A percentile compares a stretch with the other conserved stretches of the same genome.
These are phyloP conservation scores for Julus scandinavius DNA, from an alignment of 2,888 invertebrate species.

Conservation along the genomic window DNA sequence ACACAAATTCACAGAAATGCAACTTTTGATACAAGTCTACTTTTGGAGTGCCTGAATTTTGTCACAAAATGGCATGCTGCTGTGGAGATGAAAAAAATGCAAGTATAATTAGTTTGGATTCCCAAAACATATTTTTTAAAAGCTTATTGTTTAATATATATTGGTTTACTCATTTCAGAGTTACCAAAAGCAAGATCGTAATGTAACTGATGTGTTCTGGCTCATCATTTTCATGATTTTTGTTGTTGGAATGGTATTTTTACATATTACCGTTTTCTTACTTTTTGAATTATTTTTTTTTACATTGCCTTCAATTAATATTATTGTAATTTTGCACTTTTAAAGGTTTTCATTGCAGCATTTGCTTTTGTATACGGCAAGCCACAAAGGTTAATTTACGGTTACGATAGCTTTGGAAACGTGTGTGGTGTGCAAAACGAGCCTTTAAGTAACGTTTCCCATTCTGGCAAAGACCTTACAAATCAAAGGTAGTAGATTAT, in stretches of 20 bases:
- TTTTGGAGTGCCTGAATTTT: slow-evolving; percentile 8
- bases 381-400: slow-evolving; percentile 85
- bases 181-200: background rate
- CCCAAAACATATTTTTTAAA: background rate
- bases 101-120: background rate
- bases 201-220: slow-evolving; percentile 47
- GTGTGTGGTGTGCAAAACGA: slow-evolving; percentile 90
- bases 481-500: slow-evolving; percentile 72
- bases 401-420: slow-evolving; percentile 94
- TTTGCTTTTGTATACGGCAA: slow-evolving; percentile 90
- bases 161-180: background rate
- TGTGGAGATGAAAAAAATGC: background rate
- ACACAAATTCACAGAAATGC: background rate
- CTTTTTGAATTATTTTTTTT: background rate
- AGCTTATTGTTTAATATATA: background rate
- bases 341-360: slow-evolving; percentile 68
- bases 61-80: background rate
- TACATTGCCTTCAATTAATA: background rate
- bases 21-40: background rate
- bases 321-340: slow-evolving; percentile 25
- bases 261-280: background rate
- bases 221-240: slow-evolving; percentile 51
- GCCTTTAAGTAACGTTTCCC: slow-evolving; percentile 76
- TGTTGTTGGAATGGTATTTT: slow-evolving; percentile 52
- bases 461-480: slow-evolving; percentile 83